Evolutionary conservation across 2,113 vertebrate species (phyloP).

Genomic region (crab-eating macaque (Macaca fascicularis)): T2T-MFA8v1.1 NC_088376.1:84424001-84424500

Average conservation of each 20-base stretch:
- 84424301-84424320: neutral
- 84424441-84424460: neutral
- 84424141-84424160: constrained; percentile 14
- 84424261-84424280: neutral
- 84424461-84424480: neutral
- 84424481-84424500: neutral
- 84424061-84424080: constrained; percentile 17
- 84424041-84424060: constrained; percentile 22
- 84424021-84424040: neutral
- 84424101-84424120: constrained; percentile 21
- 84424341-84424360: neutral
- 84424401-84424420: neutral
- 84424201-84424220: neutral
- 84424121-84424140: constrained; percentile 58
- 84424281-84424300: neutral
- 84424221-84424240: neutral
- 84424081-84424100: neutral
- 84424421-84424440: neutral
- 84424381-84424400: neutral
- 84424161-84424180: neutral
- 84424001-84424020: neutral
- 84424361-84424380: neutral
- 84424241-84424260: neutral
- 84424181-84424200: neutral
- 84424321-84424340: neutral